Base-by-base conservation (phyloP, 2,113 vertebrate species). In the Engystomops pustulosus region DNA sequence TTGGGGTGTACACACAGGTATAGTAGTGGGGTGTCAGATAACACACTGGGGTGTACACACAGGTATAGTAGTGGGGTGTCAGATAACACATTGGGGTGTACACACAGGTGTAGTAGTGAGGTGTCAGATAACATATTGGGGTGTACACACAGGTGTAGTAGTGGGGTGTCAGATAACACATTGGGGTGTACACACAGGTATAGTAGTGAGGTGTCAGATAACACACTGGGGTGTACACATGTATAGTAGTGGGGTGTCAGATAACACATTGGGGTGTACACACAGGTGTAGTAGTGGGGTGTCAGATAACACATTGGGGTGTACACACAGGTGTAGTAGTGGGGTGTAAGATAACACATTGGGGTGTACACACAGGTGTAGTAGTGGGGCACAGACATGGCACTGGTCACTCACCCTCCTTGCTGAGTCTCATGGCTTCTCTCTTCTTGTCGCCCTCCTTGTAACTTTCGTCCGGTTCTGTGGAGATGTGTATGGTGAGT, bases 351-450 rank as follows among this genome's bases (percentile, higher is more conserved):
- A n/a, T 41, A 9, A 45, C 44, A 2, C 2, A 3, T 1, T 7
- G 3, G 5, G 49, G 8, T 1, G 53, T 10, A 15, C 58, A 62
- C 10, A 30, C 58, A 62, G 58, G 58, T 62, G 11, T 15, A 62
- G 58, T 60, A 30, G 2, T 18, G 58, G 58, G 58, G 58, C 4
- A 14, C 58, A 5, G n/a, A 58, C 23, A 58, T 8, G n/a, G 15
- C 3, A 11, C 25, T 18, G 27, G 2, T 8, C 85, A 95, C 97
- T 96, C 94, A 99, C 98, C 98, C 94, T 99, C 98, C 94, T 95
- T 95, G 93, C 96, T 97, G 92, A 99, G 95, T 92, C 97, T 94
- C 97, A 98, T 99, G 83, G 96, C 96, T 96, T 99, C 98, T 89
- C 95, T 95, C 91, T 96, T 98, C 91, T 95, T 97, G 89, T 96